phyloP scores from a whole-genome alignment of 1,140 invertebrate species.

The Drosophila kohkoa region DNA sequence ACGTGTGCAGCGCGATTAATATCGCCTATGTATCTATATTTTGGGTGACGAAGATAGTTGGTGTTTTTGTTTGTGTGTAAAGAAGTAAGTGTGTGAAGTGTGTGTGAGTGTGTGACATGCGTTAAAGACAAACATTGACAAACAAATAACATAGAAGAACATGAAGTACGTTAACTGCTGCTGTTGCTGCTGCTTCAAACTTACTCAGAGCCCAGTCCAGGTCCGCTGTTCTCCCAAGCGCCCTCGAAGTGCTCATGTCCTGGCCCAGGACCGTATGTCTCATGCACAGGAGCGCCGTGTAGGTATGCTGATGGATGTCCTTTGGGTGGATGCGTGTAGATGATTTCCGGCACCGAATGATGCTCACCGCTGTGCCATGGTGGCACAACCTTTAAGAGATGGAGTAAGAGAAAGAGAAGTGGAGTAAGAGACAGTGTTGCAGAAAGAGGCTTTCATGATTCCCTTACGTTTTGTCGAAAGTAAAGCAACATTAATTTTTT shows the following conservation, averaged over 20 bases:
- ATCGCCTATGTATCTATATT: slow-evolving; percentile 86
- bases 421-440: background rate
- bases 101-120: slow-evolving; percentile 38
- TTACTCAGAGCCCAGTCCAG: slow-evolving; percentile 87
- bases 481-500: slow-evolving; percentile 9
- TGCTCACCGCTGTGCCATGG: slow-evolving; percentile 78
- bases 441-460: slow-evolving; percentile 16
- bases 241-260: slow-evolving; percentile 76
- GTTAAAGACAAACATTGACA: slow-evolving; percentile 64
- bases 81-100: slow-evolving; percentile 22
- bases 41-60: slow-evolving; percentile 41
- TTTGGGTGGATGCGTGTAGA: slow-evolving; percentile 82
- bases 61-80: slow-evolving; percentile 23
- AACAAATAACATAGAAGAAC: slow-evolving; percentile 20
- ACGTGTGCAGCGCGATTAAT: slow-evolving; percentile 87
- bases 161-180: slow-evolving; percentile 11
- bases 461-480: slow-evolving; percentile 47
- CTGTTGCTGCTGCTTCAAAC: slow-evolving; percentile 60
- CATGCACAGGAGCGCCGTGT: slow-evolving; percentile 80
- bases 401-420: background rate
- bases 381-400: slow-evolving; percentile 66
- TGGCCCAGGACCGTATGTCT: slow-evolving; percentile 81
- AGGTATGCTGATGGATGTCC: slow-evolving; percentile 79
- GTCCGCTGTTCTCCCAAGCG: slow-evolving; percentile 87
- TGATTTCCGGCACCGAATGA: slow-evolving; percentile 71